Evolutionary conservation across 2,888 invertebrate species (phyloP).

Genomic region (Polydrusus cervinus): DNA sequence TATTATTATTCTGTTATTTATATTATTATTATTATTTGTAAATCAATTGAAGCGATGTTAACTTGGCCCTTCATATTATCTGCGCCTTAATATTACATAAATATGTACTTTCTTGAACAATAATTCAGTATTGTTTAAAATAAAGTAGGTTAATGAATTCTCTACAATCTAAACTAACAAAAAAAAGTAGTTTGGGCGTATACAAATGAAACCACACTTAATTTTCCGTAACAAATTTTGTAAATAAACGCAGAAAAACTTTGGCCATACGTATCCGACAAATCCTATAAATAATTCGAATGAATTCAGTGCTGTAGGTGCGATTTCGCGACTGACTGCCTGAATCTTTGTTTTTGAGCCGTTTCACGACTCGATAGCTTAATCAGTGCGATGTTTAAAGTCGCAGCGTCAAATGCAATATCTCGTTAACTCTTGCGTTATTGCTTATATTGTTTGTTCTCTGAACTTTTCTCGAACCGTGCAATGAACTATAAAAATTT

Average conservation of each 20-base stretch:
- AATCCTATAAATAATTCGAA: conserved; percentile 49
- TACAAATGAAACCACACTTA: conserved; percentile 23
- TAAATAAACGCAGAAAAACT: conserved; percentile 29
- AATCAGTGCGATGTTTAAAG: conserved; percentile 46
- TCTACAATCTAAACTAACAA: too few relatives aligned
- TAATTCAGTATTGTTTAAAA: too few relatives aligned
- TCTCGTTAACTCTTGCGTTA: conserved; percentile 15
- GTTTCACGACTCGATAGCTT: conserved; percentile 46
- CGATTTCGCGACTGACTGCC: conserved; percentile 46
- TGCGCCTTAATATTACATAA: too few relatives aligned
- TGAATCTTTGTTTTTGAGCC: conserved; percentile 42
- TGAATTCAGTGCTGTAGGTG: conserved; percentile 38
- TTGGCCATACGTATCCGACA: conserved; percentile 33
- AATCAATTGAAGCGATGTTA: too few relatives aligned
- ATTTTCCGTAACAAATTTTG: conserved; percentile 27
- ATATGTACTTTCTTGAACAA: too few relatives aligned
- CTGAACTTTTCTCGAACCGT: not conserved
- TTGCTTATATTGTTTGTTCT: conserved; percentile 13
- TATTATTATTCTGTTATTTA: too few relatives aligned
- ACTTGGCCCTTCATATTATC: too few relatives aligned
- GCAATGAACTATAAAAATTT: conserved; percentile 1
- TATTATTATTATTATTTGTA: too few relatives aligned
- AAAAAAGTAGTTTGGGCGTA: not conserved
- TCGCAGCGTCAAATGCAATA: conserved; percentile 33
- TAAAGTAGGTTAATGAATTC: too few relatives aligned